Evolutionary conservation across 2,113 vertebrate species (phyloP).

Genomic region (Bathybates hornii): DNA sequence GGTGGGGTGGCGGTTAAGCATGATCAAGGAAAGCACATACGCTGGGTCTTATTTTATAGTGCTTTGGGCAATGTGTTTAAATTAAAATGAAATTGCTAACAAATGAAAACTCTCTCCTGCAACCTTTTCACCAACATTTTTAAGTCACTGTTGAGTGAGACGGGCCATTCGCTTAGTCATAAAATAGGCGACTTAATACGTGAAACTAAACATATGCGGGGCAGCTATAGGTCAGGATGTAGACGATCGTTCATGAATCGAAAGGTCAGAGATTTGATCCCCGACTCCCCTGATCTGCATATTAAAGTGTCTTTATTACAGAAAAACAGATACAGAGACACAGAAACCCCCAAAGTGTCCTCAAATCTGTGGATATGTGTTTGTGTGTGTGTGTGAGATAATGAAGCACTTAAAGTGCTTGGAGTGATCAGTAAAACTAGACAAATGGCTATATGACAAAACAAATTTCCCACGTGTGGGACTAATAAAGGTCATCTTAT

Average conservation of each 20-base stretch:
- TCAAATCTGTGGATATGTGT: not conserved
- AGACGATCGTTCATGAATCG: not conserved
- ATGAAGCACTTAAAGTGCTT: not conserved
- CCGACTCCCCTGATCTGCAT: not conserved
- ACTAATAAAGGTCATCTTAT: no score
- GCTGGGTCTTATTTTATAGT: not conserved
- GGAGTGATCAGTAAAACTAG: not conserved
- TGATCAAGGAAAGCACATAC: not conserved
- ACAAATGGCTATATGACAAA: not conserved
- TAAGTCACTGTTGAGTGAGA: not conserved
- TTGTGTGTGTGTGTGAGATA: not conserved
- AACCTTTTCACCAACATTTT: not conserved
- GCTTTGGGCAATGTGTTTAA: not conserved
- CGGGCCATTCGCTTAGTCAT: not conserved
- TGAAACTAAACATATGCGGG: not conserved
- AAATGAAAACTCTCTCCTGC: not conserved
- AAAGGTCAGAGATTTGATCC: not conserved
- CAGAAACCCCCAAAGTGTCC: not conserved
- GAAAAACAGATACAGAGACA: not conserved
- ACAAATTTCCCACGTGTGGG: no score
- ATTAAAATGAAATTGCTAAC: not conserved
- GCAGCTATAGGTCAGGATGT: not conserved
- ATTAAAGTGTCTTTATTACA: not conserved
- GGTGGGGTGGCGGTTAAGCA: not conserved
- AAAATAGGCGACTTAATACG: not conserved